Evolutionary conservation across 2,797 vertebrate species (phyloP).

Genomic region (Chelmon rostratus): DNA sequence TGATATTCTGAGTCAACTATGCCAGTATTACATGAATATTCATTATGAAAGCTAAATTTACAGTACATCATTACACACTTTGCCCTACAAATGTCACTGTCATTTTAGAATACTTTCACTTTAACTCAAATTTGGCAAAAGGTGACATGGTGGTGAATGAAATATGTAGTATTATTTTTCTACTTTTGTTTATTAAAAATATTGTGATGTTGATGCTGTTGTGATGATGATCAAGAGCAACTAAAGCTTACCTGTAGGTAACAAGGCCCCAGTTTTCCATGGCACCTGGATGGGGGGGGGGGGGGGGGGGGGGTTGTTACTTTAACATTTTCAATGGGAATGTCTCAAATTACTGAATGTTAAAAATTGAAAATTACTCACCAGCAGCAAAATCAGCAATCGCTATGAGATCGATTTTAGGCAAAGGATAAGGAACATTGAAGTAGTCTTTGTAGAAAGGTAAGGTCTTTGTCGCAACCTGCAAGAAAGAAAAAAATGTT

Average conservation of each 20-base stretch:
- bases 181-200: background rate
- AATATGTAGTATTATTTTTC: background rate
- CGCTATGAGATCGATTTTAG: constrained; percentile 99
- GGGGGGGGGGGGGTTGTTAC: no score
- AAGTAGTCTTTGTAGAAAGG: constrained; percentile 99
- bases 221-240: background rate
- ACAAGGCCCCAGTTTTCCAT: constrained; percentile 99
- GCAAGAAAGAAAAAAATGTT: constrained; percentile 33
- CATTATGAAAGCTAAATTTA: no score
- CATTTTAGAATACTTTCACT: background rate
- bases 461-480: constrained; percentile 99
- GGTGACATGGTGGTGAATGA: background rate
- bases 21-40: background rate
- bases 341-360: background rate
- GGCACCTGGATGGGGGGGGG: constrained; percentile 94
- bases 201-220: no score
- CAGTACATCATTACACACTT: background rate
- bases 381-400: constrained; percentile 99
- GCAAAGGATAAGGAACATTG: constrained; percentile 97
- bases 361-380: constrained; percentile 76
- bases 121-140: background rate
- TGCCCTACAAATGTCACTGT: no score
- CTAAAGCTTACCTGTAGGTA: constrained; percentile 93
- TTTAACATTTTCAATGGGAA: constrained; percentile 51
- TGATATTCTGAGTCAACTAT: background rate